Percentiles rank a stretch among this genome's conserved stretches.
These are phyloP conservation scores for Hecatera dysodea DNA, from an alignment of 2,888 invertebrate genomes.

Conservation along the genomic window DNA sequence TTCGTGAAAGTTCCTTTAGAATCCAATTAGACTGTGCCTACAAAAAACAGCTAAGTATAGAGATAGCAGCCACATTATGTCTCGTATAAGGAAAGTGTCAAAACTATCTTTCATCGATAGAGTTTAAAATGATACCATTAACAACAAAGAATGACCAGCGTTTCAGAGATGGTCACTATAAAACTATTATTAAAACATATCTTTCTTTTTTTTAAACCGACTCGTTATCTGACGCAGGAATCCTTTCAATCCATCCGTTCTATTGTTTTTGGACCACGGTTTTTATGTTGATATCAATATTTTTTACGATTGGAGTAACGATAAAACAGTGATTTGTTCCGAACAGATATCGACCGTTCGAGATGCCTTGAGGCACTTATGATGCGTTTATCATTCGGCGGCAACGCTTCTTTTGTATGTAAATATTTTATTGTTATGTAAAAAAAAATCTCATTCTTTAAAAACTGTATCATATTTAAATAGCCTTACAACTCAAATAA, in stretches of 20 bases:
- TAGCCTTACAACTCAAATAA: constrained; percentile 59
- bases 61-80: constrained; percentile 38
- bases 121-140: constrained; percentile 75
- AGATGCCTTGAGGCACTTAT: constrained; percentile 84
- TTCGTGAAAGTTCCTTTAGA: neutral
- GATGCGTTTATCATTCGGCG: constrained; percentile 88
- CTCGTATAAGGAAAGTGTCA: constrained; percentile 59
- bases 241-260: constrained; percentile 89
- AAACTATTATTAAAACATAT: constrained; percentile 89
- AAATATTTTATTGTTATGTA: constrained; percentile 86
- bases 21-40: neutral
- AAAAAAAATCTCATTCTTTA: constrained; percentile 71
- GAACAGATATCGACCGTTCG: constrained; percentile 83
- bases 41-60: constrained; percentile 48
- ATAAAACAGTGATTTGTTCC: constrained; percentile 90
- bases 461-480: constrained; percentile 57
- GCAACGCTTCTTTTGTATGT: constrained; percentile 87
- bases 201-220: constrained; percentile 79
- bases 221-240: constrained; percentile 86
- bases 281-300: constrained; percentile 90
- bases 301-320: constrained; percentile 88
- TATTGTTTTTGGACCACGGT: constrained; percentile 89
- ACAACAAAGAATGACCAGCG: constrained; percentile 78
- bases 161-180: constrained; percentile 76
- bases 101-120: constrained; percentile 67